These are phyloP conservation scores for Sebastes minor DNA, from an alignment of 2,797 vertebrate genomes.

Conservation along the genomic window DNA sequence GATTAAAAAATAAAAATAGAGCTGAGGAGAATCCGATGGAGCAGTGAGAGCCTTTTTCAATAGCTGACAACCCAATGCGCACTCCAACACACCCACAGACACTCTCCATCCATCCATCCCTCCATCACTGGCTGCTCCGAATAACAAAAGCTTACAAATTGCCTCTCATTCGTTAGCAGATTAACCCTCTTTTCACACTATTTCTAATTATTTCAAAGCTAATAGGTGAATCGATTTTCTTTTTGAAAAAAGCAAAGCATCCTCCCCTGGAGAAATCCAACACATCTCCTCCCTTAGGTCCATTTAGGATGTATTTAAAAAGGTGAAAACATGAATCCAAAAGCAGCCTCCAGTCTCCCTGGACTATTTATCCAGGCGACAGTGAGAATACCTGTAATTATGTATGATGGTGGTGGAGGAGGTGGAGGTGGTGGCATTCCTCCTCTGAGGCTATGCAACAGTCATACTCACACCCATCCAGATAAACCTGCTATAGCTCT, in stretches of 20 bases:
- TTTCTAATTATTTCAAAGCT: slow-evolving; percentile 78
- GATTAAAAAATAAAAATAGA: slow-evolving; percentile 31
- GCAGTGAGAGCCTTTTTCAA: slow-evolving; percentile 62
- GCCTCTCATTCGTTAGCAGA: slow-evolving; percentile 69
- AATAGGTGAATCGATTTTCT: slow-evolving; percentile 72
- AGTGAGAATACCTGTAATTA: slow-evolving; percentile 68
- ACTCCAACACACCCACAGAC: slow-evolving; percentile 74
- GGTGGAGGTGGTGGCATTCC: slow-evolving; percentile 36
- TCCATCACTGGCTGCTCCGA: slow-evolving; percentile 55
- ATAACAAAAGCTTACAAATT: slow-evolving; percentile 69
- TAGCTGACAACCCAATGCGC: slow-evolving; percentile 63
- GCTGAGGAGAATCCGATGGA: slow-evolving; percentile 64
- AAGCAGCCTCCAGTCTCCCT: neutral
- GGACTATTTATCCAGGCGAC: slow-evolving; percentile 44
- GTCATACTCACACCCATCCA: slow-evolving; percentile 11
- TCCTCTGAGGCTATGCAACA: slow-evolving; percentile 46
- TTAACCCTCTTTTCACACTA: slow-evolving; percentile 63
- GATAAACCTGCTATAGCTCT: neutral
- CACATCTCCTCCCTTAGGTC: slow-evolving; percentile 68
- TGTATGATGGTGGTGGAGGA: slow-evolving; percentile 6
- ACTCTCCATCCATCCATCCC: slow-evolving; percentile 15
- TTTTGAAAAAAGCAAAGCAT: neutral
- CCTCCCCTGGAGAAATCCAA: slow-evolving; percentile 53
- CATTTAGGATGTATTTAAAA: slow-evolving; percentile 32
- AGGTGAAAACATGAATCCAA: neutral